Evolutionary conservation across 2,888 invertebrate species (phyloP), one percentile per base, ranked within the genome.

Genomic region (Hipparchia semele): DNA sequence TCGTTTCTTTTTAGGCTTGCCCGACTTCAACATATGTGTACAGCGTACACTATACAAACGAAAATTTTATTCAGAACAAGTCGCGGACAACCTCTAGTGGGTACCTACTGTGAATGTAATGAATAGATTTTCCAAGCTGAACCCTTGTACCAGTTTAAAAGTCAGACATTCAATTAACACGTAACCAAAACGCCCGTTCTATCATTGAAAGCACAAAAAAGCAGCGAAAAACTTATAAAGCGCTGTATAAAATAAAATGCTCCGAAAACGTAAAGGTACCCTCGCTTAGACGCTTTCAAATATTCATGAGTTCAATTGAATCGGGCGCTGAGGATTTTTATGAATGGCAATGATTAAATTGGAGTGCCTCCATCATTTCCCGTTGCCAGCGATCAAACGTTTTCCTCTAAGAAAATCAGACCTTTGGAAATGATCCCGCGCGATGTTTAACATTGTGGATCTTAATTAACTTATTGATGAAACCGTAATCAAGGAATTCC

Each of bases 261-360:
- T 54, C 69, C 46, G 51, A 60, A 68, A 73, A 69, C 58, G 67
- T 60, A 71, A 71, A 75, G 67, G 61, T 60, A 54, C 53, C 53
- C 61, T 69, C 69, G 61, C 61, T 71, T 64, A 71, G 70, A 58
- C 13, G 70, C 70, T 71, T 65, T 71, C 70, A 68, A 72, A 72
- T 68, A 72, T 68, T 72, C 72, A 72, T 68, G 72, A 72, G 72
- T 68, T 72, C 72, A 72, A 72, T 72, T 62, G 72, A 72, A 72
- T 72, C 61, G 72, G 23, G 61, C 61, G 72, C 62, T 62, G 54
- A 72, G 72, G 66, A 68, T 72, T 72, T 66, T 72, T 72, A 68
- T 72, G 68, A 72, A 72, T 39, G 62, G 68, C 68, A 68, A 72
- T 72, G 67, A 72, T 72, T 72, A 72, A 72, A 68, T 68, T 72